Base-by-base conservation (phyloP, 2,888 invertebrate species). In the Eupithecia subumbrata region DNA sequence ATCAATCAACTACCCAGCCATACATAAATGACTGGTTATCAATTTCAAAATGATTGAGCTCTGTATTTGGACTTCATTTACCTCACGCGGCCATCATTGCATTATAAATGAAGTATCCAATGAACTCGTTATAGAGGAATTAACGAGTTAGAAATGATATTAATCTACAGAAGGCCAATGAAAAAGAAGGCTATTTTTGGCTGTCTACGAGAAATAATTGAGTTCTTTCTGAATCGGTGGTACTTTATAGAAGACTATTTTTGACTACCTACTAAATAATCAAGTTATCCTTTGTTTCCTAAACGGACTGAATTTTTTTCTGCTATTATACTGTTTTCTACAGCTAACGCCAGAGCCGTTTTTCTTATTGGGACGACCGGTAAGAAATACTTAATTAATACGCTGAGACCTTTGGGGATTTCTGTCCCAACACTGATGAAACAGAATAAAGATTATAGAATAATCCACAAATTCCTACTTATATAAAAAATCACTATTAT, bases 101-200 rank as follows among this genome's bases (percentile, higher is more conserved):
- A 81, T 80, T 71, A 71, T 74, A 71, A 73, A 80, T 76, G 78
- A 80, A 71, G 71, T 69, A 34, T 64, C 56, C 37, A 69, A 79
- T 81, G 25, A 79, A 80, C 45, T 78, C 77, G 78, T 79, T 82
- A 82, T 72, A 74, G 72, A 64, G 52, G 71, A 76, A 82, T 80
- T 75, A 78, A 74, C 79, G 74, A 79, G 79, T 82, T 79, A 74
- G 70, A 25, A 22, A 43, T 43, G 68, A 68, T 68, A 25, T 68
- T 43, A 22, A 40, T 34, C 37, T 12, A 37, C 0, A 18, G 34
- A n/a, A 52, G 52, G n/a, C 22, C 3, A 11, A 11, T 56, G 22
- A 56, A 56, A 56, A 11, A n/a, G 9, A 22, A 56, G 9, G 52
- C 8, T 52, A n/a, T n/a, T 22, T 56, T 22, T 22, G 34, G 11